Base-by-base conservation (phyloP, 2,113 vertebrate genomes). In the Pseudolaguvia tuberculata region DNA sequence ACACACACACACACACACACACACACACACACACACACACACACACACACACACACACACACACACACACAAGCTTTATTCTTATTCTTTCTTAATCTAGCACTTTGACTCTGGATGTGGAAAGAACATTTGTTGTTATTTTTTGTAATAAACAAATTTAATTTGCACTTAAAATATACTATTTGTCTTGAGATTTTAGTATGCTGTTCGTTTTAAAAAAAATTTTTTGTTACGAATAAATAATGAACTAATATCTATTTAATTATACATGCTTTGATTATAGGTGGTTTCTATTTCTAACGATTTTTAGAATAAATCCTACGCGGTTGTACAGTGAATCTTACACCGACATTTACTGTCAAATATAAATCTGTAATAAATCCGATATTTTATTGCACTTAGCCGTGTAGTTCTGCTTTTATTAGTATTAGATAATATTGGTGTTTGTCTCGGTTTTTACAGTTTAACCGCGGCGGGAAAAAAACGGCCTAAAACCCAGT, bases 401-500 rank as follows among this genome's bases (percentile, higher is more conserved):
- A 50, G 15, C 15, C 8, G 31, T 50, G 23, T 29, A 67, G 45
- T 23, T 67, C 5, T 27, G 39, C 6, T 48, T 27, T 11, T 11
- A 48, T 48, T 1, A 66, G 11, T 12, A 67, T 20, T 27, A 5
- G 0, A 18, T 20, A 29, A 20, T 11, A 11, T 11, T 12, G 25
- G 23, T 47, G 25, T 10, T 67, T 50, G 4, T 7, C 31, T 35
- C 29, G 42, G 23, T 0, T 50, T 50, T 50, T 47, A 47, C 39
- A 65, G 15, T 9, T 25, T 11, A 25, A 50, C 45, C 15, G 17
- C 9, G 10, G 45, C 23, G 48, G 63, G 23, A 50, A 48, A 56
- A 11, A 65, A 76, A 73, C 15, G 74, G 70, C 73, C 48, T 65
- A 68, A 72, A 75, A 52, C n/a, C 58, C 12, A 51, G 17, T 55